Base-by-base conservation (phyloP, 64 coral and sea anemone species). In the Pachyseris speciosa region DNA sequence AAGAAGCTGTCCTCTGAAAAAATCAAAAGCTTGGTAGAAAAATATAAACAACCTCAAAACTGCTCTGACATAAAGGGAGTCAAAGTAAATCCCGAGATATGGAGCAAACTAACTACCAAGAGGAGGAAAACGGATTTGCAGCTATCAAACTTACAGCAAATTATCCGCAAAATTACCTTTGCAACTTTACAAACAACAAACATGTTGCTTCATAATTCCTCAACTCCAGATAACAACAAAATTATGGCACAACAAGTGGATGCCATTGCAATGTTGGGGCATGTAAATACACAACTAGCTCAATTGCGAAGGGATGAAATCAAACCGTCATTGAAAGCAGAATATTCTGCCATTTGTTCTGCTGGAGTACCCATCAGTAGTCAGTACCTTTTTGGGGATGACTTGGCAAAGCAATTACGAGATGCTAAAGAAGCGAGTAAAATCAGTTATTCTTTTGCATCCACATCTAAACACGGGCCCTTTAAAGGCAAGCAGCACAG, bases 101-200 rank as follows among this genome's bases (percentile, higher is more conserved):
- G 87, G 53, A 64, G 72, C n/a, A 45, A 72, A 36, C 10, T 89
- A 20, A 89, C 31, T 39, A 3, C 68, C 10, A 44, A 43, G 24
- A 58, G 49, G 29, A 88, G 53, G 30, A 88, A 76, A 53, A 42
- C 86, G 8, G 68, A 88, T 28, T 6, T 88, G 39, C 30, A 75
- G n/a, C 19, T 75, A 31, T 41, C 44, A n/a, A 89, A 47, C 29
- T 5, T 89, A 17, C 87, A 78, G 40, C 15, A 89, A 47, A 65
- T 61, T 25, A 78, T 67, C 8, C 4, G 17, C 12, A 89, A 69
- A 61, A 37, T 41, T 26, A 43, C 36, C 3, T 79, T 89, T 89
- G 87, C 87, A 64, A 89, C 34, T 16, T 67, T 89, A 50, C 71
- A 89, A 64, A 67, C 52, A 29, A 89, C 73, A 20, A 79, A 89